phyloP scores from a whole-genome alignment of 1,140 invertebrate genomes.

The Steinernema feltiae region DNA sequence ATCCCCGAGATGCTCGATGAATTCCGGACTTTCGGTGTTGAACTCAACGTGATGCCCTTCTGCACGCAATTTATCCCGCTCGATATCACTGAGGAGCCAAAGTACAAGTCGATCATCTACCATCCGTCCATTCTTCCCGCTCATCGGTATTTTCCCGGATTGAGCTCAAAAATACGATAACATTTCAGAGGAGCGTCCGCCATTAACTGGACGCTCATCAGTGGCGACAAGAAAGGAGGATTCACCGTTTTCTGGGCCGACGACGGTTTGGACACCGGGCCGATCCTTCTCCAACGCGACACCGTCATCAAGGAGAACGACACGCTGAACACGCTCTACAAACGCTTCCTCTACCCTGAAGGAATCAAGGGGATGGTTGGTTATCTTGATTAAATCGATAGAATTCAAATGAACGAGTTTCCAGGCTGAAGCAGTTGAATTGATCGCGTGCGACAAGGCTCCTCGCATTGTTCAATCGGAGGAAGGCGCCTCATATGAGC shows the following conservation, averaged over 20 bases:
- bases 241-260: conserved; percentile 93
- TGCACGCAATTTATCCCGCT: conserved; percentile 95
- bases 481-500: conserved; percentile 84
- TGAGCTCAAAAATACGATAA: background rate
- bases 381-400: no score
- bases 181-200: conserved; percentile 73
- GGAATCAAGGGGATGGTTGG: conserved; percentile 69
- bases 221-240: conserved; percentile 80
- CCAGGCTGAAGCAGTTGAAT: conserved; percentile 75
- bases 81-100: conserved; percentile 83
- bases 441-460: conserved; percentile 76
- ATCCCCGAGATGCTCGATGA: conserved; percentile 76
- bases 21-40: conserved; percentile 78
- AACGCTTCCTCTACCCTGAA: conserved; percentile 72
- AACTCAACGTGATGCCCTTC: conserved; percentile 87
- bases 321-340: conserved; percentile 84
- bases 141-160: conserved; percentile 64
- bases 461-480: conserved; percentile 72
- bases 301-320: conserved; percentile 74
- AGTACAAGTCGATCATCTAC: conserved; percentile 80
- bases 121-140: conserved; percentile 86
- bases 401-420: no score
- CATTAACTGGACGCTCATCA: conserved; percentile 90
- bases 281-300: conserved; percentile 72
- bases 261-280: conserved; percentile 89